A percentile compares a stretch with the other conserved stretches of the same genome.
phyloP scores from a whole-genome alignment of 1,140 invertebrate species.

The Eubasilissa regina region DNA sequence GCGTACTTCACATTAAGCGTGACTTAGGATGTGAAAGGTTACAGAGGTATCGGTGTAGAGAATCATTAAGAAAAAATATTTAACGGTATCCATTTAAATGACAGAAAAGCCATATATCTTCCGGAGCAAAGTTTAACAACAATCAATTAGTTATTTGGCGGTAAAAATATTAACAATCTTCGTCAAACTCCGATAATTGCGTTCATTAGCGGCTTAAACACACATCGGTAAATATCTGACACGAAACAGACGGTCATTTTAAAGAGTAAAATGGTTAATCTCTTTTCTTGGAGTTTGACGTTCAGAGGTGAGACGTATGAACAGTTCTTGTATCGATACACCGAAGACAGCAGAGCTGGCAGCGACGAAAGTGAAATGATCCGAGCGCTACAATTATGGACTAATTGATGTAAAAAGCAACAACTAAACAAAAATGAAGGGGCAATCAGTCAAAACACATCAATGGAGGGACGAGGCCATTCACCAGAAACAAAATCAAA shows the following conservation, averaged over 20 bases:
- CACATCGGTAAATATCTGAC: neutral
- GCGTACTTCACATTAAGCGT: too few relatives aligned
- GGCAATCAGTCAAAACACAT: too few relatives aligned
- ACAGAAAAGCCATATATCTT: neutral
- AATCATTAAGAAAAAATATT: too few relatives aligned
- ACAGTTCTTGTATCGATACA: constrained; percentile 8
- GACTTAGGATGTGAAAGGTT: too few relatives aligned
- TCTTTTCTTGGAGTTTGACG: constrained; percentile 2
- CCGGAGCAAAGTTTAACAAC: neutral
- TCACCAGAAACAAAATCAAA: too few relatives aligned
- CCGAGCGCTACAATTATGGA: too few relatives aligned
- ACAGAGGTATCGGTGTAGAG: too few relatives aligned
- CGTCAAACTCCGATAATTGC: constrained; percentile 11
- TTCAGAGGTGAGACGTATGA: neutral
- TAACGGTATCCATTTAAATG: too few relatives aligned
- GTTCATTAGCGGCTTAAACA: constrained; percentile 10
- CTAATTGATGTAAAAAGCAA: too few relatives aligned
- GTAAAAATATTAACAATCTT: constrained; percentile 6
- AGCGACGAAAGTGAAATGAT: constrained; percentile 7
- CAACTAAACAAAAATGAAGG: too few relatives aligned
- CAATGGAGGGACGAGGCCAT: too few relatives aligned
- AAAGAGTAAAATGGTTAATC: constrained; percentile 7
- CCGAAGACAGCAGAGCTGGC: neutral
- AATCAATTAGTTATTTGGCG: constrained; percentile 9
- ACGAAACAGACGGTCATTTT: neutral